Evolutionary conservation across 2,797 vertebrate genomes (phyloP).

Genomic region (Muraenolepis orangiensis): DNA sequence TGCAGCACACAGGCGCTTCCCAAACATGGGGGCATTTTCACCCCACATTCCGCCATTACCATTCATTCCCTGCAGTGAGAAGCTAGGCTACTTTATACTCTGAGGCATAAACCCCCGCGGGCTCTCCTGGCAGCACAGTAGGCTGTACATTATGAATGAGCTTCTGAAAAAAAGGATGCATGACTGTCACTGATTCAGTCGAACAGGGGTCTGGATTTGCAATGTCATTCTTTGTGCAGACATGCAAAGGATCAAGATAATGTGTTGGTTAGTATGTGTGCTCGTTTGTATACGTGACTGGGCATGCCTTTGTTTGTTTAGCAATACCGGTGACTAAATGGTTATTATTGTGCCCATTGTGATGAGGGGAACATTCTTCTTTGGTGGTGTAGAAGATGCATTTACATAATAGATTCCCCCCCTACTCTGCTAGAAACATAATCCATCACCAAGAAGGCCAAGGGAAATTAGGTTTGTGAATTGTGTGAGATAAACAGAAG

Average conservation of each 20-base stretch:
- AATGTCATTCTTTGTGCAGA: neutral
- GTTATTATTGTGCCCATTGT: slow-evolving; percentile 45
- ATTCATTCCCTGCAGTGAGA: slow-evolving; percentile 11
- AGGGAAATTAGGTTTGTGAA: slow-evolving; percentile 45
- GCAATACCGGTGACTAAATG: slow-evolving; percentile 51
- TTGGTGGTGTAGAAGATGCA: slow-evolving; percentile 43
- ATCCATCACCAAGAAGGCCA: slow-evolving; percentile 56
- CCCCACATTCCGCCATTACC: slow-evolving; percentile 3
- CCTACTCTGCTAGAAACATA: slow-evolving; percentile 49
- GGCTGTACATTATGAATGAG: slow-evolving; percentile 18
- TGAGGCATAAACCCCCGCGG: slow-evolving; percentile 8
- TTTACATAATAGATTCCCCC: slow-evolving; percentile 49
- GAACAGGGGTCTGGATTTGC: neutral
- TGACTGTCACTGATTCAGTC: neutral
- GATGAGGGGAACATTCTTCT: slow-evolving; percentile 42
- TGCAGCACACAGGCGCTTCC: neutral
- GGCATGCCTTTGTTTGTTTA: slow-evolving; percentile 32
- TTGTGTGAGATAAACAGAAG: slow-evolving; percentile 44
- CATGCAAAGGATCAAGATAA: neutral
- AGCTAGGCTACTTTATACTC: slow-evolving; percentile 6
- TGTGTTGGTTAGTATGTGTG: neutral
- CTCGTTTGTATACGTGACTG: neutral
- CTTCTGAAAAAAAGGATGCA: neutral
- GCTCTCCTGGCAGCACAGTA: slow-evolving; percentile 7
- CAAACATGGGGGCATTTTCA: neutral